phyloP scores from a whole-genome alignment of 1,140 invertebrate species.

The Episyrphus balteatus region DNA sequence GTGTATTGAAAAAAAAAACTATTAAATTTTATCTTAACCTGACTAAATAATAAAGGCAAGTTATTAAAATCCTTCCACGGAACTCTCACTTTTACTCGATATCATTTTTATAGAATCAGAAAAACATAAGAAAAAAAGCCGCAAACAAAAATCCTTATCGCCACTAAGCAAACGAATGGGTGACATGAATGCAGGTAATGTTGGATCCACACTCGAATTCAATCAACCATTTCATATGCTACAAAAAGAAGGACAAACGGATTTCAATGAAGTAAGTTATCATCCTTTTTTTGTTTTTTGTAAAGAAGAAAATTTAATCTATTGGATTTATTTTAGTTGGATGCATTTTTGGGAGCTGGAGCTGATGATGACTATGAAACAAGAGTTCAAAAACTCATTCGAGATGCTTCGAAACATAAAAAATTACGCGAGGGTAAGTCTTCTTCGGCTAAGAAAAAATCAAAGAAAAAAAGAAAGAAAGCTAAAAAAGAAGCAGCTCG shows the following conservation, averaged over 20 bases:
- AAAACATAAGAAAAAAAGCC: conserved; percentile 22
- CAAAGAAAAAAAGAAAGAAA: conserved; percentile 52
- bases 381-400: conserved; percentile 69
- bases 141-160: conserved; percentile 61
- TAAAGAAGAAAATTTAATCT: not conserved
- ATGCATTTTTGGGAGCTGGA: conserved; percentile 64
- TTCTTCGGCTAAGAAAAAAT: conserved; percentile 46
- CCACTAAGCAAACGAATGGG: conserved; percentile 71
- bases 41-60: not conserved
- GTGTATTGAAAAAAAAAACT: not conserved
- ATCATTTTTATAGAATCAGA: not conserved
- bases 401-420: conserved; percentile 68
- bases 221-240: conserved; percentile 41
- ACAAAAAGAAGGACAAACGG: conserved; percentile 41
- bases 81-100: not conserved
- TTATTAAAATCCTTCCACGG: not conserved
- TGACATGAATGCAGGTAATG: conserved; percentile 42
- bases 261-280: not conserved
- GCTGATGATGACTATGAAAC: conserved; percentile 74
- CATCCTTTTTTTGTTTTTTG: not conserved
- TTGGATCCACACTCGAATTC: conserved; percentile 44
- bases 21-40: not conserved
- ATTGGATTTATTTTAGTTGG: conserved; percentile 45
- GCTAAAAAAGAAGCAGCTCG: conserved; percentile 48
- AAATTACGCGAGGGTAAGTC: conserved; percentile 63